These are phyloP conservation scores for Drosophila nr. perissopoda DNA, from an alignment of 2,888 invertebrate genomes.

Conservation along the genomic window DNA sequence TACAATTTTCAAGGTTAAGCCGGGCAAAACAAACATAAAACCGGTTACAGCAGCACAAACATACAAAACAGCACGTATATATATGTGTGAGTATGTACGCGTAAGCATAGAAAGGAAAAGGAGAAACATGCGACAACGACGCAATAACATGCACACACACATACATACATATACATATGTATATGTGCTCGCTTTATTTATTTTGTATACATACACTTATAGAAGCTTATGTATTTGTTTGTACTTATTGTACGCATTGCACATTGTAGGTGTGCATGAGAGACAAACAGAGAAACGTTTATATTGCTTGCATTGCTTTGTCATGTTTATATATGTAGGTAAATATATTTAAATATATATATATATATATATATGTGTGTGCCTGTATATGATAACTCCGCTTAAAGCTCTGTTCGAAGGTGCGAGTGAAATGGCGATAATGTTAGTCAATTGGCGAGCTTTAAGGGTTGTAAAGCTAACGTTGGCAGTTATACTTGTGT, in stretches of 20 bases:
- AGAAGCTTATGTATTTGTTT: constrained; percentile 6
- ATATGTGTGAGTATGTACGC: constrained; percentile 7
- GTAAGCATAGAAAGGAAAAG: constrained; percentile 8
- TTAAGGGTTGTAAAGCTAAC: constrained; percentile 52
- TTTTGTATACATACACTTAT: not conserved
- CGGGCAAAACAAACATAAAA: constrained; percentile 82
- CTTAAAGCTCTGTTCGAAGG: constrained; percentile 23
- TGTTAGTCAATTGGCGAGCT: constrained; percentile 14
- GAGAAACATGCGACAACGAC: constrained; percentile 32
- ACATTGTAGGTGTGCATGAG: not conserved
- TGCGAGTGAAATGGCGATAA: constrained; percentile 29
- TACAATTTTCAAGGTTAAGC: constrained; percentile 82
- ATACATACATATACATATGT: not conserved
- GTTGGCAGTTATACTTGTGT: constrained; percentile 19
- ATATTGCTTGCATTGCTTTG: not conserved
- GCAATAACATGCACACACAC: constrained; percentile 41
- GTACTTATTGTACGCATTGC: not conserved
- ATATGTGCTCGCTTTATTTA: not conserved
- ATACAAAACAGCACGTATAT: constrained; percentile 9
- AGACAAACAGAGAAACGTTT: not conserved
- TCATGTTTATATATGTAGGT: constrained; percentile 1
- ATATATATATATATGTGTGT: not conserved
- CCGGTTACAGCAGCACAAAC: constrained; percentile 63
- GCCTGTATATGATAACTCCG: constrained; percentile 28
- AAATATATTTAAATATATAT: not conserved